Evolutionary conservation across 1,140 invertebrate genomes (phyloP).

Genomic region (Phenacoccus solenopsis): DNA sequence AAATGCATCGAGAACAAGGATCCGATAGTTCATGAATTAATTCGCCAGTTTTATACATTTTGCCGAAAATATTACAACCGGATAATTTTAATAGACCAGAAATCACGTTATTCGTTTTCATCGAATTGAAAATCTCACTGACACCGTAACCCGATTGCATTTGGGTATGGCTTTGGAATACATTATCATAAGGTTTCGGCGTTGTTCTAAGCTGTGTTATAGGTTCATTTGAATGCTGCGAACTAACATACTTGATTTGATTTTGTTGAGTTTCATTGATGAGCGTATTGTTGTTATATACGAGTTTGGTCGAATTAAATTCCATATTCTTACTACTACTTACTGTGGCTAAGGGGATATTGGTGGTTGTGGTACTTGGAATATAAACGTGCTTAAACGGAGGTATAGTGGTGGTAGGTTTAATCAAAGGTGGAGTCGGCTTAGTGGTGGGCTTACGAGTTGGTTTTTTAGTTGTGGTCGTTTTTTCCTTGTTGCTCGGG

Average conservation of each 20-base stretch:
- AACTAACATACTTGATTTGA: not conserved
- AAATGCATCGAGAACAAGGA: constrained; percentile 69
- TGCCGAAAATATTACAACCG: constrained; percentile 83
- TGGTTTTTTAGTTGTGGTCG: not conserved
- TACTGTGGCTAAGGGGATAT: not conserved
- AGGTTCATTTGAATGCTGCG: not conserved
- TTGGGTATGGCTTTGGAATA: not conserved
- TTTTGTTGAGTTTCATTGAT: not conserved
- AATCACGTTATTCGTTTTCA: not conserved
- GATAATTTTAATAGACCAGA: constrained; percentile 57
- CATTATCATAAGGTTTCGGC: not conserved
- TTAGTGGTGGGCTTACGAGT: not conserved
- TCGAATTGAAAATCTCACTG: not conserved
- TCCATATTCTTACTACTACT: not conserved
- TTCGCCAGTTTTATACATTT: constrained; percentile 71
- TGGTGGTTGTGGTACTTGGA: not conserved
- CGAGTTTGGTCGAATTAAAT: not conserved
- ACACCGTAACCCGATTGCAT: no score
- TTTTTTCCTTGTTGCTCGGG: not conserved
- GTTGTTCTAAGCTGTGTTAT: not conserved
- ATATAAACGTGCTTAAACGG: not conserved
- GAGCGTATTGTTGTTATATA: not conserved
- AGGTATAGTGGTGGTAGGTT: not conserved
- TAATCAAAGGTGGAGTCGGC: not conserved
- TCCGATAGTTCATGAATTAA: constrained; percentile 72